These are phyloP conservation scores for Lonchura striata DNA, from an alignment of 2,113 vertebrate species.

Conservation along the genomic window DNA sequence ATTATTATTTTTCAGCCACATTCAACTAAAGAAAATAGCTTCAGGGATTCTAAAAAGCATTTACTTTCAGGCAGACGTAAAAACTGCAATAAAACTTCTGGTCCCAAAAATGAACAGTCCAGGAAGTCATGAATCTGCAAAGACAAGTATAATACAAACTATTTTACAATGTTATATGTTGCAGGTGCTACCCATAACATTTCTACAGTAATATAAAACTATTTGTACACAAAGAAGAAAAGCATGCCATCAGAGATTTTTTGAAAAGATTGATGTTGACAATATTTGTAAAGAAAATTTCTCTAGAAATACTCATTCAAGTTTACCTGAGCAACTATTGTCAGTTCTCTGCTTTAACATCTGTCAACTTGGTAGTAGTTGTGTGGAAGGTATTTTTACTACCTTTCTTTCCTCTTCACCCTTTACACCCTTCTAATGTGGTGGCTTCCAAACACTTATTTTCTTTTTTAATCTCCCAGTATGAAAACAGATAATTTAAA, in stretches of 20 bases:
- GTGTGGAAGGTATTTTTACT: not conserved
- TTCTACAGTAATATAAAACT: not conserved
- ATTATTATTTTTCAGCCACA: not conserved
- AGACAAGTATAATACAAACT: not conserved
- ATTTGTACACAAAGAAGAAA: not conserved
- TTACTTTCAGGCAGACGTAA: not conserved
- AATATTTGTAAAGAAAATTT: slow-evolving; percentile 7
- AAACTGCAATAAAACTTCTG: not conserved
- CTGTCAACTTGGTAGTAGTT: not conserved
- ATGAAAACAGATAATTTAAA: not conserved
- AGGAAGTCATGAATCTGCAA: not conserved
- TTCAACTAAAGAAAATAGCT: not conserved
- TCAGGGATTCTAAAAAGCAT: not conserved
- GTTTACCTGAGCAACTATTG: not conserved
- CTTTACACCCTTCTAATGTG: not conserved
- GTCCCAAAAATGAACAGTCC: not conserved
- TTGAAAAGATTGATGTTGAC: not conserved
- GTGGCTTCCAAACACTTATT: not conserved
- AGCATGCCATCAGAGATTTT: not conserved
- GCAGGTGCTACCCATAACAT: not conserved
- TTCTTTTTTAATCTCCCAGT: not conserved
- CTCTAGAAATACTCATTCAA: not conserved
- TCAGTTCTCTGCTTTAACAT: not conserved
- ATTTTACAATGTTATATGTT: not conserved
- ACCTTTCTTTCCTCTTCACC: not conserved